phyloP scores from a whole-genome alignment of 2,113 vertebrate species.

The Spea bombifrons region DNA sequence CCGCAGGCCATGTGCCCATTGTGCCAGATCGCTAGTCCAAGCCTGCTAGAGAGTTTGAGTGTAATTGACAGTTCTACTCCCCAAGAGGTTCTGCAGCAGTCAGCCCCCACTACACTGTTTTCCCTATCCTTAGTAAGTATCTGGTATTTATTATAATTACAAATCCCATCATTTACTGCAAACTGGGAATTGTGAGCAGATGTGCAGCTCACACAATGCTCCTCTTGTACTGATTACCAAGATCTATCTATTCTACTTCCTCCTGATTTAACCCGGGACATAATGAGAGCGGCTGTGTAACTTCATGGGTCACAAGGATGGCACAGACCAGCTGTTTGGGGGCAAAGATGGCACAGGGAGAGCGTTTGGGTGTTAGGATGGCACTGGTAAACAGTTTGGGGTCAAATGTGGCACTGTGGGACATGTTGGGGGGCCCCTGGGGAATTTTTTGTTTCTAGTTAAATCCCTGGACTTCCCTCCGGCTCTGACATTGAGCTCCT shows the following conservation, averaged over 20 bases:
- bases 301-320: too few relatives aligned
- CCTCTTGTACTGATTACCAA: background rate
- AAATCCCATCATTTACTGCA: background rate
- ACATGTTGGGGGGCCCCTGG: too few relatives aligned
- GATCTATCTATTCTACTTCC: background rate
- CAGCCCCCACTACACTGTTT: background rate
- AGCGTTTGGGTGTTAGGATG: too few relatives aligned
- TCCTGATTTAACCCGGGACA: background rate
- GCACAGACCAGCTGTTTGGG: too few relatives aligned
- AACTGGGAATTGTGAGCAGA: slow-evolving; percentile 5
- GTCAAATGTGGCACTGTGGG: too few relatives aligned
- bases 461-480: background rate
- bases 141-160: too few relatives aligned
- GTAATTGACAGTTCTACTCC: background rate
- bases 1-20: too few relatives aligned
- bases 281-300: background rate
- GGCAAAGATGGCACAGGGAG: too few relatives aligned
- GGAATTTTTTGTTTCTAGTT: too few relatives aligned
- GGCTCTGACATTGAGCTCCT: background rate
- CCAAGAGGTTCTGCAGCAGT: background rate
- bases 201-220: slow-evolving; percentile 29
- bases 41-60: too few relatives aligned
- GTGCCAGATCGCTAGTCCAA: too few relatives aligned
- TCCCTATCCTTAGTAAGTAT: background rate
- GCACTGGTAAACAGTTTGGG: too few relatives aligned